Conservation (phyloP, 2,113 vertebrate species). For the Tylochromis polylepis region DNA sequence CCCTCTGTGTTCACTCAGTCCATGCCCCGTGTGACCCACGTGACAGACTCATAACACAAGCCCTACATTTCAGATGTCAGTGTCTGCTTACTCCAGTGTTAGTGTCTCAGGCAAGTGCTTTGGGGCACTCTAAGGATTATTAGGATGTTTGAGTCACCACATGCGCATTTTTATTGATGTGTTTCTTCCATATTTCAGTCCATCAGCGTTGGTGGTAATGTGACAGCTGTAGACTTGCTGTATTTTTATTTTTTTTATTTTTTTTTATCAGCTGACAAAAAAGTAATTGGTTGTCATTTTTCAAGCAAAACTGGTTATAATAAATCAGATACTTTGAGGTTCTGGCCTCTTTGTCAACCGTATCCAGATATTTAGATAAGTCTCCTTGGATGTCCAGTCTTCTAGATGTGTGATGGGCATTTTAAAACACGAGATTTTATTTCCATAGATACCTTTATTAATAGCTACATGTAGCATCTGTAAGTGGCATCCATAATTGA, state of each 20-base stretch:
- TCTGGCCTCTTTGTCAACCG: neutral
- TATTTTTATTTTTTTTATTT: neutral
- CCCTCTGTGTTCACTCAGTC: neutral
- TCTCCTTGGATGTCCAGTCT: neutral
- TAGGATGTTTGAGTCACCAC: neutral
- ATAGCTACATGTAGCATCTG: neutral
- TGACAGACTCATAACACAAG: neutral
- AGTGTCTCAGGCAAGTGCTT: neutral
- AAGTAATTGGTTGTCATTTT: neutral
- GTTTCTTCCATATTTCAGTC: neutral
- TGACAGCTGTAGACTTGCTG: neutral
- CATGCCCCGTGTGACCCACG: neutral
- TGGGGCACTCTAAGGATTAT: neutral
- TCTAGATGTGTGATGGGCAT: neutral
- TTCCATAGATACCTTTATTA: neutral
- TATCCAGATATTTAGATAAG: neutral
- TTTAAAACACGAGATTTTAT: neutral
- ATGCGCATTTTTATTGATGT: neutral
- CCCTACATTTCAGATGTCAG: neutral
- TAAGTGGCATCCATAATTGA: neutral
- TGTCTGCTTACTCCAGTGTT: neutral
- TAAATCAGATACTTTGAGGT: neutral
- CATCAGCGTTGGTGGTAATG: neutral
- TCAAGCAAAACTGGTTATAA: neutral
- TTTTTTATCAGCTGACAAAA: neutral